Conservation (phyloP, 2,797 vertebrate species). For the Erethizon dorsatum region DNA sequence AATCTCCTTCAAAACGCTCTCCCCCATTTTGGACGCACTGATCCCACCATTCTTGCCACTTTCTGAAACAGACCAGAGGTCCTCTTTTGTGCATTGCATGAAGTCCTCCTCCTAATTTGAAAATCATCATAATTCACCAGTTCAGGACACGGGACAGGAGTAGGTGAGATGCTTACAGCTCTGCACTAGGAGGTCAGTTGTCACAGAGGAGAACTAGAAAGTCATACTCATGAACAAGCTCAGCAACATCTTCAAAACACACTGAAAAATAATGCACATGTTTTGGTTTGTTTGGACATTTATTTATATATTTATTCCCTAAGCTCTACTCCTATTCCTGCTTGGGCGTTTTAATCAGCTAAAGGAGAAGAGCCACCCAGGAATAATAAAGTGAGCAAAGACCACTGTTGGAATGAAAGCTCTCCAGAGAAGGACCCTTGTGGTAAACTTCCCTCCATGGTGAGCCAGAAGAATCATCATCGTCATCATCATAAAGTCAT, state of each 20-base stretch:
- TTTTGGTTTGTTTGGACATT: background rate
- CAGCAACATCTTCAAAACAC: no score
- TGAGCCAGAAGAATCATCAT: background rate
- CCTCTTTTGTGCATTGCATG: no score
- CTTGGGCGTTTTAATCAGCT: constrained; percentile 12
- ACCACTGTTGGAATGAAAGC: background rate
- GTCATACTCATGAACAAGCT: no score
- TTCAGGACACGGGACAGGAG: background rate
- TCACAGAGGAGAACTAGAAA: background rate
- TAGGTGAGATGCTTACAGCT: background rate
- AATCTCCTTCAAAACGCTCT: no score
- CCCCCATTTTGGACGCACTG: no score
- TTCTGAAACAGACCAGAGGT: no score
- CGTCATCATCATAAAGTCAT: no score
- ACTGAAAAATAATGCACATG: background rate
- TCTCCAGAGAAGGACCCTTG: background rate
- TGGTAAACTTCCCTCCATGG: background rate
- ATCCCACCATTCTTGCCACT: no score
- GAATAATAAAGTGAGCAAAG: background rate
- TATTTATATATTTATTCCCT: background rate
- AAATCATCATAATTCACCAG: background rate
- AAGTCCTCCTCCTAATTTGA: constrained; percentile 5
- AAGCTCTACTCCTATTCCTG: background rate
- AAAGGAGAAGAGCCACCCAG: background rate
- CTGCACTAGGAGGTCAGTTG: background rate